These are phyloP conservation scores for Seriola quinqueradiata DNA, from an alignment of 2,113 vertebrate species.

Conservation along the genomic window DNA sequence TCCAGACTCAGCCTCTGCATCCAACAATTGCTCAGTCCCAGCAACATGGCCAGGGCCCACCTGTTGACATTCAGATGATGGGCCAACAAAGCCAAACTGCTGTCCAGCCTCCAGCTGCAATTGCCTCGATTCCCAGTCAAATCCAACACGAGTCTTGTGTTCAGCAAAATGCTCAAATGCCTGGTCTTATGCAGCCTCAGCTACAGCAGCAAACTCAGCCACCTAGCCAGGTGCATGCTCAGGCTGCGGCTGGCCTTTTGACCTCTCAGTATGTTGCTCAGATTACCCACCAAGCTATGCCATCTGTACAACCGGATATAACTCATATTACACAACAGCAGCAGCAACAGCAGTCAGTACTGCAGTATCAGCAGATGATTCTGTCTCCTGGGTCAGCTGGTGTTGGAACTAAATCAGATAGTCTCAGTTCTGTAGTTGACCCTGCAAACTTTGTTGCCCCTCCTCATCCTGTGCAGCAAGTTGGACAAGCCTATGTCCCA, in stretches of 20 bases:
- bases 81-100: constrained; percentile 61
- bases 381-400: constrained; percentile 64
- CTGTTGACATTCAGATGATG: constrained; percentile 55
- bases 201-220: constrained; percentile 62
- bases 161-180: constrained; percentile 61
- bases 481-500: constrained; percentile 57
- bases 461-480: constrained; percentile 67
- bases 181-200: constrained; percentile 64
- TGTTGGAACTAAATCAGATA: constrained; percentile 51
- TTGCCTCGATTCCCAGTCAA: constrained; percentile 47
- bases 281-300: constrained; percentile 65
- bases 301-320: constrained; percentile 72
- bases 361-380: constrained; percentile 75
- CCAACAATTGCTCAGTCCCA: constrained; percentile 62
- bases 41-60: constrained; percentile 51
- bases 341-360: constrained; percentile 57
- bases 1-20: constrained; percentile 67
- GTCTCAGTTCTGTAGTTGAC: constrained; percentile 46
- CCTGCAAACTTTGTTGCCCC: constrained; percentile 48
- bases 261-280: constrained; percentile 72
- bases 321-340: constrained; percentile 70
- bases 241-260: constrained; percentile 54
- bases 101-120: constrained; percentile 58
- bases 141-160: constrained; percentile 65
- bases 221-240: constrained; percentile 59